Evolutionary conservation across 2,888 invertebrate species (phyloP), one percentile per base, ranked within the genome.

Genomic region (Tholera decimalis): DNA sequence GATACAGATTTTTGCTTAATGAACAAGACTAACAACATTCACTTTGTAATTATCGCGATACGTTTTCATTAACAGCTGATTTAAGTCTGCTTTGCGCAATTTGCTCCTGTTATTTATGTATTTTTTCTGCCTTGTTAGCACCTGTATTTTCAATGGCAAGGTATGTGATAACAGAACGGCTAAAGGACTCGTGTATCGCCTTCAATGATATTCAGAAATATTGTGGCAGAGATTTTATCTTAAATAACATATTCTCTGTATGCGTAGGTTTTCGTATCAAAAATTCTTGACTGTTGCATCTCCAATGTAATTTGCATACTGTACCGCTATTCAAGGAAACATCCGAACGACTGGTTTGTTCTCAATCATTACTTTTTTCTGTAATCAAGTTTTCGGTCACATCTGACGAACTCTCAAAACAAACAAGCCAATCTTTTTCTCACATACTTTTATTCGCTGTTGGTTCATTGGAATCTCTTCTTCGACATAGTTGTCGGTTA

Each of bases 281-380:
- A n/a, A 86, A 76, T 87, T 86, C 85, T 80, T 81, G 75, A 83
- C 86, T 86, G 87, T 87, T 87, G 88, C 88, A 88, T 89, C 89
- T 88, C 79, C 79, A 79, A 79, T 80, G 83, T 84, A 85, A 92
- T 93, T 93, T 93, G 89, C 91, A 93, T 93, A 92, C 85, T 86
- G 87, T 93, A 92, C 93, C 93, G 94, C 92, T 94, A 93, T 91
- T 86, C 91, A 88, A 87, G 89, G 86, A 88, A 90, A 84, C 83
- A 86, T 82, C 82, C 67, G 80, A 78, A 83, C 82, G 88, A 87
- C 89, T 85, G 87, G 90, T 88, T 87, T 83, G 78, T 87, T 83
- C 85, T 86, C 89, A 90, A 91, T 91, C 89, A 91, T 92, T 89
- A 89, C 83, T 83, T 90, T 92, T 93, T 92, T 90, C 85, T 86